These are phyloP conservation scores for Phoenicopterus ruber DNA, from an alignment of 2,113 vertebrate species.

Conservation along the genomic window DNA sequence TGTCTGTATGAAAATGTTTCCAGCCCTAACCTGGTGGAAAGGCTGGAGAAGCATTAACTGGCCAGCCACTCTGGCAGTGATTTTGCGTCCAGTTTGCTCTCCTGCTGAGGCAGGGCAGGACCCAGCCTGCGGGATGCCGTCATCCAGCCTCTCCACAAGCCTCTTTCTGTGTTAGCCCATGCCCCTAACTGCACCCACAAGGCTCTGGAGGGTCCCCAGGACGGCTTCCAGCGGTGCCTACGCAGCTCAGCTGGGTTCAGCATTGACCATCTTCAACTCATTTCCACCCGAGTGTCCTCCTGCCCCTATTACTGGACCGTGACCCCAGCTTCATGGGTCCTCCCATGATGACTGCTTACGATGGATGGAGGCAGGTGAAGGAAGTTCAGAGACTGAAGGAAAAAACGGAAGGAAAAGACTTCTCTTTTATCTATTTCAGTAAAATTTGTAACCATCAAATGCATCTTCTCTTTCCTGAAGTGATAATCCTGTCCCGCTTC, in stretches of 20 bases:
- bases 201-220: background rate
- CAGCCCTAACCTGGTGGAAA: background rate
- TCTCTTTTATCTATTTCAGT: constrained; percentile 71
- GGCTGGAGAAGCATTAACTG: background rate
- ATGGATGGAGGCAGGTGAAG: background rate
- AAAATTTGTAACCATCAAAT: constrained; percentile 60
- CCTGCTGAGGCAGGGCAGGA: background rate
- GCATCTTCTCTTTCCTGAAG: constrained; percentile 68
- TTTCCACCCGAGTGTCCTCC: background rate
- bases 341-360: background rate
- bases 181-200: background rate
- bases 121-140: background rate
- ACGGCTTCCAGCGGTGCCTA: background rate
- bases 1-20: background rate
- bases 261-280: background rate
- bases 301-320: background rate
- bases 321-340: background rate
- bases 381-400: constrained; percentile 27
- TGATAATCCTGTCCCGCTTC: constrained; percentile 61
- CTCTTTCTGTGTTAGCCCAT: background rate
- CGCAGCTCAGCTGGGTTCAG: background rate
- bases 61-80: rapidly evolving
- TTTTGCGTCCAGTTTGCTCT: background rate
- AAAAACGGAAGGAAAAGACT: constrained; percentile 12
- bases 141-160: background rate